Evolutionary conservation across 2,113 vertebrate species (phyloP).

Genomic region (Lagopus leucura): DNA sequence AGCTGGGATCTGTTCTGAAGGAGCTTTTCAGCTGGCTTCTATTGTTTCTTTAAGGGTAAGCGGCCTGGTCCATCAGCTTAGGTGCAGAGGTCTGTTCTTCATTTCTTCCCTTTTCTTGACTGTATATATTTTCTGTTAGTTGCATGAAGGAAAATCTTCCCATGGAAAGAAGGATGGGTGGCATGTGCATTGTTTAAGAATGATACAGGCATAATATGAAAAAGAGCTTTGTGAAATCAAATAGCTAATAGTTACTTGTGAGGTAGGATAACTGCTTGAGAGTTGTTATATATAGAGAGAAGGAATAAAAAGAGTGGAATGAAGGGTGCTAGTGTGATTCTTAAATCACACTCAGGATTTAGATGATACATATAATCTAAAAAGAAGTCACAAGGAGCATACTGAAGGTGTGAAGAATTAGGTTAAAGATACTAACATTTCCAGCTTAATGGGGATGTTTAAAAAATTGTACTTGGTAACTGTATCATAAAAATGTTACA

Average conservation of each 20-base stretch:
- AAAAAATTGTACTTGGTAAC: constrained; percentile 6
- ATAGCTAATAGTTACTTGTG: neutral
- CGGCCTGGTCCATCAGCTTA: neutral
- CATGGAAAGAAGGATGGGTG: neutral
- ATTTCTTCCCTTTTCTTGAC: neutral
- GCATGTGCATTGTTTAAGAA: neutral
- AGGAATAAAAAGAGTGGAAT: neutral
- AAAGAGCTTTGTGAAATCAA: neutral
- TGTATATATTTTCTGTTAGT: neutral
- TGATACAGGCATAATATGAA: neutral
- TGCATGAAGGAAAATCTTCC: neutral
- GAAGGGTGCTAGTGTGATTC: neutral
- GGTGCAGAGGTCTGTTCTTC: neutral
- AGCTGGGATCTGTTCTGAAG: neutral
- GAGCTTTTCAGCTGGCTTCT: neutral
- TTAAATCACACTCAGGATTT: neutral
- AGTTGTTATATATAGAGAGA: neutral
- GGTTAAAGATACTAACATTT: neutral
- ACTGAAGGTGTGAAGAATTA: neutral
- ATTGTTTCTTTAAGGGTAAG: neutral
- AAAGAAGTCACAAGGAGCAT: neutral
- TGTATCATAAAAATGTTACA: neutral
- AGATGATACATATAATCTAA: neutral
- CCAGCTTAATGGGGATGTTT: neutral
- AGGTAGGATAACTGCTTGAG: neutral